Conservation (phyloP, 1,140 invertebrate genomes). For the Cryptotermes secundus region DNA sequence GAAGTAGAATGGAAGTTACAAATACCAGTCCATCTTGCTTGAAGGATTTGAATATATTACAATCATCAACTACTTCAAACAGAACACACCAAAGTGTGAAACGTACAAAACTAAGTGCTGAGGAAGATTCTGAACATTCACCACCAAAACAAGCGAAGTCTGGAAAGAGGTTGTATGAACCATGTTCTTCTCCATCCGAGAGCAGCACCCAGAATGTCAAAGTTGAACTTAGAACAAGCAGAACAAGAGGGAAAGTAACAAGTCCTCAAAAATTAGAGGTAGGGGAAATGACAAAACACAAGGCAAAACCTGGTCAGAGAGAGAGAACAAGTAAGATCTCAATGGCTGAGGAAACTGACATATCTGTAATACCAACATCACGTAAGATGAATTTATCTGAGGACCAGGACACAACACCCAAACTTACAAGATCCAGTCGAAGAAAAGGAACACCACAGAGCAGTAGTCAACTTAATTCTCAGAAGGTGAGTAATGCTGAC, state of each 20-base stretch:
- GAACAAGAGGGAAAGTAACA: not conserved
- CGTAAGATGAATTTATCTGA: not conserved
- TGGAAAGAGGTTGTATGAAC: not conserved
- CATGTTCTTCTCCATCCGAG: not conserved
- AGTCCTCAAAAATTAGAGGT: not conserved
- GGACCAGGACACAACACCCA: not conserved
- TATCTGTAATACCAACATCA: not conserved
- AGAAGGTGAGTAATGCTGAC: not conserved
- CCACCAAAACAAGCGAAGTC: not conserved
- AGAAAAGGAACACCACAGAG: not conserved
- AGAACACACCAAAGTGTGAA: not conserved
- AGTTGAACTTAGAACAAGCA: not conserved
- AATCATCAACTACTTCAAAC: not conserved
- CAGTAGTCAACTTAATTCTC: not conserved
- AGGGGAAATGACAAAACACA: not conserved
- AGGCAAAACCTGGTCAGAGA: not conserved
- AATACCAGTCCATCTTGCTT: not conserved
- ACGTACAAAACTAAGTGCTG: not conserved
- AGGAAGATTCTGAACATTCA: not conserved
- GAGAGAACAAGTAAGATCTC: not conserved
- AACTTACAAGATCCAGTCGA: not conserved
- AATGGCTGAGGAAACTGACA: not conserved
- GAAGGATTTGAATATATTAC: not conserved
- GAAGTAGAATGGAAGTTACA: not conserved
- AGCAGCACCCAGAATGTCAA: not conserved